Conservation (phyloP, 2,797 vertebrate species). For the Cirrhinus mrigala region DNA sequence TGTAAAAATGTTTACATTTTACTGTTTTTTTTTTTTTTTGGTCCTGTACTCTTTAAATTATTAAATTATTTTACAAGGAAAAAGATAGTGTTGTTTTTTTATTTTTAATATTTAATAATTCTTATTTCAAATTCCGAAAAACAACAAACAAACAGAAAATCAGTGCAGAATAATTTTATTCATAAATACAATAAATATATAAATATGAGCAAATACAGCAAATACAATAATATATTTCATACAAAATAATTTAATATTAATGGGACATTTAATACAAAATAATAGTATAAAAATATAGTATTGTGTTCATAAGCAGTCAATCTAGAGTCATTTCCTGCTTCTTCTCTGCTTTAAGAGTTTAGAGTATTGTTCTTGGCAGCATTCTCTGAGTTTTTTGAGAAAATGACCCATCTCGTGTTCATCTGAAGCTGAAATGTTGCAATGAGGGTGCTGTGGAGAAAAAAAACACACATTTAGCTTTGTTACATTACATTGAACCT, state of each 20-base stretch:
- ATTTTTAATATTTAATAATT: neutral
- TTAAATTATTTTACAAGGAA: constrained; percentile 79
- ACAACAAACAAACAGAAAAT: neutral
- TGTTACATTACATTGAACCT: neutral
- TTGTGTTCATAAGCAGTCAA: neutral
- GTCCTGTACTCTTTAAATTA: constrained; percentile 74
- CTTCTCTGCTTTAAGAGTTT: neutral
- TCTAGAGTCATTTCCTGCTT: neutral
- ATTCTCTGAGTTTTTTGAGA: neutral
- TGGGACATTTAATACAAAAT: neutral
- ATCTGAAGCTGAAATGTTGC: neutral
- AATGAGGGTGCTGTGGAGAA: neutral
- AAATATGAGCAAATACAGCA: constrained; percentile 4
- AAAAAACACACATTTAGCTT: neutral
- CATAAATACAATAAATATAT: constrained; percentile 47
- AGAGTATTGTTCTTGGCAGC: neutral
- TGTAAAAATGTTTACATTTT: constrained; percentile 72
- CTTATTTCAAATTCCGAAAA: neutral
- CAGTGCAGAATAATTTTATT: neutral
- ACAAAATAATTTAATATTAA: neutral
- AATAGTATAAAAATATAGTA: neutral
- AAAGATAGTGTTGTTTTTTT: neutral
- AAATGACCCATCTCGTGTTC: accelerated
- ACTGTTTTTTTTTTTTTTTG: constrained; percentile 40
- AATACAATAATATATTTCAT: neutral